Evolutionary conservation across 2,113 vertebrate species (phyloP).

Genomic region (Sinosuthora webbiana): DNA sequence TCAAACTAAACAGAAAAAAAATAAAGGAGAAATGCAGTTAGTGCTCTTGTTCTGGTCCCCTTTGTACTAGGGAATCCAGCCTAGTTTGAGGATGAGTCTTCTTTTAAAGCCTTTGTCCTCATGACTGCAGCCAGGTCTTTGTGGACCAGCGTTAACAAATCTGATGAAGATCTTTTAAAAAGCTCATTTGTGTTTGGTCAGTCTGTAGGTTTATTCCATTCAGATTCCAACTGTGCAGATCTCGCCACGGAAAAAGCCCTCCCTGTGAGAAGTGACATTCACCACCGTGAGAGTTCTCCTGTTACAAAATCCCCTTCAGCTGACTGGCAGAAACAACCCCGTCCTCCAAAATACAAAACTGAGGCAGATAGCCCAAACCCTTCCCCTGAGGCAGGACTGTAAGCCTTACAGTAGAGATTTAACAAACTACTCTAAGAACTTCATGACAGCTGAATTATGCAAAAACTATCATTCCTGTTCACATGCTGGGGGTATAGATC

Average conservation of each 20-base stretch:
- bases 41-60: background rate
- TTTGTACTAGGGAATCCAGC: background rate
- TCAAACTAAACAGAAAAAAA: background rate
- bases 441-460: background rate
- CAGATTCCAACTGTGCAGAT: slow-evolving; percentile 20
- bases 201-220: background rate
- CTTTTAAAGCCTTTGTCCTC: slow-evolving; percentile 22
- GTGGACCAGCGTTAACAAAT: background rate
- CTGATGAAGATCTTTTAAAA: background rate
- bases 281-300: background rate
- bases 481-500: background rate
- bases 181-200: slow-evolving; percentile 3
- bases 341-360: background rate
- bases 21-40: background rate
- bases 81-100: background rate
- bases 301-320: background rate
- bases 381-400: background rate
- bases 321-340: background rate
- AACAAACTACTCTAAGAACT: background rate
- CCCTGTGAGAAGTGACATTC: background rate
- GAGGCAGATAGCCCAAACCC: background rate
- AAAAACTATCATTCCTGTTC: background rate
- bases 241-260: background rate
- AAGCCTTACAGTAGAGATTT: background rate
- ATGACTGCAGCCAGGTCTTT: background rate